Base-by-base conservation (phyloP, 2,888 invertebrate species). In the Micoletzkya japonica region DNA sequence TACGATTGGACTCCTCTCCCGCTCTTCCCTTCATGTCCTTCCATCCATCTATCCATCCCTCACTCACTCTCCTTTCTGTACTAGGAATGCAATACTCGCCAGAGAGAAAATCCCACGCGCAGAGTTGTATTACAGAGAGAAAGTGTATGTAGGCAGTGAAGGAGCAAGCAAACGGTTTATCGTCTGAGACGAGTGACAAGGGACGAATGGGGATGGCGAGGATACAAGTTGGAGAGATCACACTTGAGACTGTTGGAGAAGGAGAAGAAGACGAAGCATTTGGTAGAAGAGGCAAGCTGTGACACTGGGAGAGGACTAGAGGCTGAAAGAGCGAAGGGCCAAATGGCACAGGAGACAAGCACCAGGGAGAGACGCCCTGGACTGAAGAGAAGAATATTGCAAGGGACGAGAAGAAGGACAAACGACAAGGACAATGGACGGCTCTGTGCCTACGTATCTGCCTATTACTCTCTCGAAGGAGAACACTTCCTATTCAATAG, bases 151-250 rank as follows among this genome's bases (percentile, higher is more conserved):
- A n/a, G n/a, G n/a, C n/a, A n/a, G n/a, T 7, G 58, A 58, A 58
- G 58, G 58, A 58, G 58, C 34, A 39, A 58, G 36, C n/a, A n/a
- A 61, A 61, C 61, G 49, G 49, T 61, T 61, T 61, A 61, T 61
- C 61, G 44, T 61, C 32, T 30, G 28, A 24, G 24, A 52, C n/a
- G n/a, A 24, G 6, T 6, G 10, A 61, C 34, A 17, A 34, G 32
- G 36, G 36, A 58, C 58, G 36, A 58, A 58, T 34, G 36, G 6
- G 37, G 24, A 26, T 6, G 37, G n/a, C 10, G 37, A n/a, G 14
- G 14, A 44, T 14, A 44, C 20, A 14, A 44, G 20, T 44, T 10
- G 20, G 49, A 30, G 61, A 61, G 61, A 61, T 61, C 61, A 61
- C 61, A 61, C 61, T 61, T 37, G 37, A 20, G 10, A 44, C 37